Conservation (phyloP, 2,888 invertebrate species). For the Chesias legatella region DNA sequence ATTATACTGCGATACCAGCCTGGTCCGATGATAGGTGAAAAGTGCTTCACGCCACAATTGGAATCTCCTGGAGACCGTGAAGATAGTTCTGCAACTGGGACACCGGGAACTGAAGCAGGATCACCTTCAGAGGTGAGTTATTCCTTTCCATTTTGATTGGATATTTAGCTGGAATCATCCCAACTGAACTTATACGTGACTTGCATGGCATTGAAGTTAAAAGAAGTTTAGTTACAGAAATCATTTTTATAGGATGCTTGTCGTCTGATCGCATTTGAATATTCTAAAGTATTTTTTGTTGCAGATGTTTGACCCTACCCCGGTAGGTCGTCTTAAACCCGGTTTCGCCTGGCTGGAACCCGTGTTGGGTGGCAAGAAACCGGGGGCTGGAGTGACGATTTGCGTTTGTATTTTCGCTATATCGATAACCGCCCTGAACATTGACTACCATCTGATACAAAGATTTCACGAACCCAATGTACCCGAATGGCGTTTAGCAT, state of each 20-base stretch:
- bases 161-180: too few species aligned
- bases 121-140: constrained; percentile 77
- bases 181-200: too few species aligned
- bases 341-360: constrained; percentile 88
- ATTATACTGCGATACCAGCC: constrained; percentile 91
- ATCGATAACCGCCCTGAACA: constrained; percentile 85
- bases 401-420: constrained; percentile 86
- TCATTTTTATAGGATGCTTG: too few species aligned
- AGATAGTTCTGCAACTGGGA: constrained; percentile 82
- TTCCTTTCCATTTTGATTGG: background rate
- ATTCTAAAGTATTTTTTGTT: constrained; percentile 23
- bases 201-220: too few species aligned
- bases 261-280: too few species aligned
- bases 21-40: constrained; percentile 69
- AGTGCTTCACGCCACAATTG: constrained; percentile 70
- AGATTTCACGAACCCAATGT: background rate
- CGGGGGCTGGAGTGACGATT: constrained; percentile 86
- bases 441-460: constrained; percentile 85
- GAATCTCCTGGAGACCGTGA: constrained; percentile 80
- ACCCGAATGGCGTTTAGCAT: constrained; percentile 6
- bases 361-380: constrained; percentile 85
- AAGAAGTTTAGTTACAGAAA: too few species aligned
- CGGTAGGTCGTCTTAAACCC: constrained; percentile 88
- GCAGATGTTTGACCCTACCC: constrained; percentile 80
- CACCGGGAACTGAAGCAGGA: constrained; percentile 81